Conservation (phyloP, 2,113 vertebrate genomes). For the Hemicordylus capensis region DNA sequence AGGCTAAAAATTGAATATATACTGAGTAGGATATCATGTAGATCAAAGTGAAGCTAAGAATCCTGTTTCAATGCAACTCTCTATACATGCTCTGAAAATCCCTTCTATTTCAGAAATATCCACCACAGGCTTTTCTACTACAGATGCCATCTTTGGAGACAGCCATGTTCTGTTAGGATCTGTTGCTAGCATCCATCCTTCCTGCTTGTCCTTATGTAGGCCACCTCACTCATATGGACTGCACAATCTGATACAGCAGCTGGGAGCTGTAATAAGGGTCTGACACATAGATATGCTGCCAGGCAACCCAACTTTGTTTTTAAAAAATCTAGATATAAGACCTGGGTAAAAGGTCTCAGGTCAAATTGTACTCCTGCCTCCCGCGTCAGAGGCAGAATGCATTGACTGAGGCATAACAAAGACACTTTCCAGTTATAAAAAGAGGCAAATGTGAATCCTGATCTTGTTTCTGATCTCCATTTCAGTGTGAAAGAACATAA, state of each 20-base stretch:
- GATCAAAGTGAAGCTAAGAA: neutral
- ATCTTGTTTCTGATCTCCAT: neutral
- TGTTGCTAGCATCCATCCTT: neutral
- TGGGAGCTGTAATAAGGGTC: constrained; percentile 45
- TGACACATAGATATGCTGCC: constrained; percentile 16
- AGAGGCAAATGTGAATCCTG: neutral
- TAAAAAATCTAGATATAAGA: neutral
- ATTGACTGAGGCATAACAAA: neutral
- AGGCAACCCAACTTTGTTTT: constrained; percentile 9
- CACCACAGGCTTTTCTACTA: neutral
- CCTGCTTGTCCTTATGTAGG: neutral
- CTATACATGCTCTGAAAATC: neutral
- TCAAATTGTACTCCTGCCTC: neutral
- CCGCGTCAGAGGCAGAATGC: neutral
- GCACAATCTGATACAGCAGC: constrained; percentile 26
- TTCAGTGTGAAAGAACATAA: neutral
- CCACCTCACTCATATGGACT: constrained; percentile 30
- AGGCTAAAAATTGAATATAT: neutral
- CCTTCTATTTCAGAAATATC: neutral
- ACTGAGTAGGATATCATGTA: neutral
- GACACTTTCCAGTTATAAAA: constrained; percentile 2
- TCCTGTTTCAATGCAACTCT: neutral
- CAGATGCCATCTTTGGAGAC: neutral
- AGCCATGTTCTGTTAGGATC: neutral
- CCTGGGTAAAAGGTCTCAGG: neutral